These are phyloP conservation scores for Tauraco hartlaubi DNA, from an alignment of 2,797 vertebrate genomes.

Conservation along the genomic window DNA sequence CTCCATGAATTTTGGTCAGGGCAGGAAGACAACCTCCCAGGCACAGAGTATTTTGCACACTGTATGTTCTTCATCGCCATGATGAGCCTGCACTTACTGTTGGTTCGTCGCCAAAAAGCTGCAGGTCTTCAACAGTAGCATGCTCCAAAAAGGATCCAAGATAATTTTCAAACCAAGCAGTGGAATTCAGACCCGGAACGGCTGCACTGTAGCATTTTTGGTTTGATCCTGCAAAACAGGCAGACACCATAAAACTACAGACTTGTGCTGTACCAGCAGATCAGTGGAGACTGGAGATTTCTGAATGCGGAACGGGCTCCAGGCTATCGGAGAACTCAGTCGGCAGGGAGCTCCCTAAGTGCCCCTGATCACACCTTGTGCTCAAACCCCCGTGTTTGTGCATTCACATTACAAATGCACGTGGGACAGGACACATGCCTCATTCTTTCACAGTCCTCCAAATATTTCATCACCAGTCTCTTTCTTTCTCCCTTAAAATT, in stretches of 20 bases:
- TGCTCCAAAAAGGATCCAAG: slow-evolving; percentile 56
- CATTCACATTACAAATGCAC: not conserved
- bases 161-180: slow-evolving; percentile 50
- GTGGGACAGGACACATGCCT: not conserved
- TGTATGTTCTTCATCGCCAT: not conserved
- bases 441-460: not conserved
- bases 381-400: accelerated
- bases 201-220: slow-evolving; percentile 17
- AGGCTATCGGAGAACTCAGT: not conserved
- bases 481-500: not conserved
- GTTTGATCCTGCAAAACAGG: slow-evolving; percentile 1
- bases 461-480: not conserved
- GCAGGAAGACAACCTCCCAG: not conserved
- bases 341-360: not conserved
- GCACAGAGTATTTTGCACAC: not conserved
- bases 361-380: not conserved
- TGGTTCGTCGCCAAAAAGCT: slow-evolving; percentile 48
- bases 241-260: not conserved
- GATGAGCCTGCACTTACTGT: slow-evolving; percentile 26
- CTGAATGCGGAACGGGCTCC: not conserved
- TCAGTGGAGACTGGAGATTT: not conserved
- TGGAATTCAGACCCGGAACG: not conserved
- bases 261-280: not conserved
- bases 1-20: not conserved
- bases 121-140: slow-evolving; percentile 37